Base-by-base conservation (phyloP, 2,113 vertebrate species). In the Engystomops pustulosus region DNA sequence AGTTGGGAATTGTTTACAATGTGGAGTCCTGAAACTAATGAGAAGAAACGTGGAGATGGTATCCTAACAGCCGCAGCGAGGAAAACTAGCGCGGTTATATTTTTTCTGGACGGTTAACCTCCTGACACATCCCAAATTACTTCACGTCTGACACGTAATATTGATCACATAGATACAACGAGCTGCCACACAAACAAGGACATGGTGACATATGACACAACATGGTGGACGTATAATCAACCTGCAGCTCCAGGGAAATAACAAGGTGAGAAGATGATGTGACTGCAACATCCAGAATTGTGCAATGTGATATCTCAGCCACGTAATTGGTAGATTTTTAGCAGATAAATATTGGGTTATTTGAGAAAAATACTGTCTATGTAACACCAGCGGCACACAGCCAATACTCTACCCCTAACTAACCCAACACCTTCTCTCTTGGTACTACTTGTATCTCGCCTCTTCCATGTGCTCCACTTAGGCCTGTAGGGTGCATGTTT, bases 121-220 rank as follows among this genome's bases (percentile, higher is more conserved):
- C 44, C n/a, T 47, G 55, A 75, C 70, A 74, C 36, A 32, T 75
- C 49, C 32, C 15, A 32, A 83, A 83, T 75, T 32, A 76, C 70
- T 75, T 75, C 38, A 49, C 38, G 3, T 32, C 38, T 49, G 55
- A 83, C 70, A 75, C 36, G 20, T 75, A 23, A 75, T 75, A 83
- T 83, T 62, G 81, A 83, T 83, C 55, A 47, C 41, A 49, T 55
- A 83, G 51, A 65, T 47, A 74, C 69, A 74, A 71, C 41, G 20
- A 75, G 55, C 81, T 47, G 38, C 18, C 38, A 47, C 36, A 47
- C 53, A 83, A 83, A 75, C 70, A 83, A 83, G 71, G 70, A 83
- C 70, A 83, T 34, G 23, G 27, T 83, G 81, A 83, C 70, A 74
- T 65, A 65, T n/a, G 53, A 81, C 67, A 81, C 47, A 53, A 70